A percentile compares a stretch with the other conserved stretches of the same genome.
Conservation (phyloP, 2,113 vertebrate species). For the Aspiorhynchus laticeps region DNA sequence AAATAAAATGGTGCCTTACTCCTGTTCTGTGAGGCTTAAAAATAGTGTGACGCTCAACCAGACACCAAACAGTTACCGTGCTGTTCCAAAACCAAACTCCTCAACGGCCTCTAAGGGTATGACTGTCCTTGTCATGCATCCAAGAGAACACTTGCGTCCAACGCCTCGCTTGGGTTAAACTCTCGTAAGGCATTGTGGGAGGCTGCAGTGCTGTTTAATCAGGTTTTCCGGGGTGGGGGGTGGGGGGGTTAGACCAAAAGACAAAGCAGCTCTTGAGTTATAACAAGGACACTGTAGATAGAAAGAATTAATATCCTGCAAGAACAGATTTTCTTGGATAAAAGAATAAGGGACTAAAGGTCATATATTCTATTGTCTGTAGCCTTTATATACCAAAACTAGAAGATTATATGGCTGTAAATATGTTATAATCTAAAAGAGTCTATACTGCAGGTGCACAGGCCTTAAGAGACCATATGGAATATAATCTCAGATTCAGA, state of each 20-base stretch:
- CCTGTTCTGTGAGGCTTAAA: conserved; percentile 10
- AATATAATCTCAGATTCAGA: background rate
- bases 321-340: background rate
- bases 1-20: conserved; percentile 18
- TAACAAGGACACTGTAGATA: background rate
- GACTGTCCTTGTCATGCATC: conserved; percentile 32
- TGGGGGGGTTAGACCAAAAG: no score
- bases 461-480: background rate
- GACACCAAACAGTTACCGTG: conserved; percentile 21
- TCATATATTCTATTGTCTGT: background rate
- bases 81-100: conserved; percentile 21
- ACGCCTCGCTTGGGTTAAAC: background rate
- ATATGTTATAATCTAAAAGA: background rate
- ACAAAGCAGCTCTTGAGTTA: conserved; percentile 3
- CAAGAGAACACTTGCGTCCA: background rate
- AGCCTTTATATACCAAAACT: background rate
- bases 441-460: background rate
- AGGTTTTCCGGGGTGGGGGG: background rate
- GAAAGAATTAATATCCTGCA: background rate
- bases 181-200: background rate
- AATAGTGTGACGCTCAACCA: conserved; percentile 15
- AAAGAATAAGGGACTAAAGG: background rate
- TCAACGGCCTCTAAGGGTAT: background rate
- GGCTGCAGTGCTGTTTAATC: conserved; percentile 16
- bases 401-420: background rate